Evolutionary conservation across 1,140 invertebrate species (phyloP).

Genomic region (Phthorimaea operculella): DNA sequence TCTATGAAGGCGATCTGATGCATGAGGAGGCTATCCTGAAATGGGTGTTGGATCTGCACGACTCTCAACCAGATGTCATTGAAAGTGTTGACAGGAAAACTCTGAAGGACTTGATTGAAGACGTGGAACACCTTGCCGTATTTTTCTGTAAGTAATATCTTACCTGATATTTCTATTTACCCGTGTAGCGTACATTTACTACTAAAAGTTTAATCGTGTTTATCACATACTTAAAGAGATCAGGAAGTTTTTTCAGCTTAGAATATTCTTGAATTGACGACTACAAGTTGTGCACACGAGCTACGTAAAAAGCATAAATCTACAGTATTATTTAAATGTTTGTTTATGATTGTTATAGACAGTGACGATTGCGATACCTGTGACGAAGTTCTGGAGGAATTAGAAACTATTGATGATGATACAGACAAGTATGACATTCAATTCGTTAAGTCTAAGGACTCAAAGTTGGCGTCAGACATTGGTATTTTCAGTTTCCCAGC

Average conservation of each 20-base stretch:
- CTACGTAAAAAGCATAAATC: slow-evolving; percentile 10
- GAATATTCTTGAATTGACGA: too few species aligned
- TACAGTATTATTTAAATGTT: background rate
- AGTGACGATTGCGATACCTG: slow-evolving; percentile 87
- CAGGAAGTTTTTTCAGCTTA: too few species aligned
- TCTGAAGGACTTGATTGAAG: slow-evolving; percentile 87
- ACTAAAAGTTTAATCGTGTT: too few species aligned
- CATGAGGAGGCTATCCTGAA: slow-evolving; percentile 91
- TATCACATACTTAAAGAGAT: too few species aligned
- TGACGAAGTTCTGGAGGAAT: slow-evolving; percentile 83
- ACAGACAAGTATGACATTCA: slow-evolving; percentile 92
- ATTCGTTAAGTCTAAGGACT: slow-evolving; percentile 93
- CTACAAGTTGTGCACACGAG: background rate
- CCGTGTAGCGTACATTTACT: too few species aligned
- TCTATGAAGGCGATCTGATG: slow-evolving; percentile 88
- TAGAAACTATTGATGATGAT: slow-evolving; percentile 95
- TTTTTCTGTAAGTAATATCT: slow-evolving; percentile 85
- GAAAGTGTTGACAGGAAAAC: slow-evolving; percentile 93
- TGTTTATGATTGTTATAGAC: slow-evolving; percentile 66
- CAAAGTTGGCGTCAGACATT: slow-evolving; percentile 88
- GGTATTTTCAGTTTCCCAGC: slow-evolving; percentile 92
- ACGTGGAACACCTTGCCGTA: slow-evolving; percentile 91
- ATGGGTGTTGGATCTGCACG: slow-evolving; percentile 89
- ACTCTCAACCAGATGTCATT: slow-evolving; percentile 87
- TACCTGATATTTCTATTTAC: too few species aligned